A percentile compares a stretch with the other conserved stretches of the same genome.
phyloP scores from a whole-genome alignment of 1,140 invertebrate genomes.

The Drosophila paulistorum region DNA sequence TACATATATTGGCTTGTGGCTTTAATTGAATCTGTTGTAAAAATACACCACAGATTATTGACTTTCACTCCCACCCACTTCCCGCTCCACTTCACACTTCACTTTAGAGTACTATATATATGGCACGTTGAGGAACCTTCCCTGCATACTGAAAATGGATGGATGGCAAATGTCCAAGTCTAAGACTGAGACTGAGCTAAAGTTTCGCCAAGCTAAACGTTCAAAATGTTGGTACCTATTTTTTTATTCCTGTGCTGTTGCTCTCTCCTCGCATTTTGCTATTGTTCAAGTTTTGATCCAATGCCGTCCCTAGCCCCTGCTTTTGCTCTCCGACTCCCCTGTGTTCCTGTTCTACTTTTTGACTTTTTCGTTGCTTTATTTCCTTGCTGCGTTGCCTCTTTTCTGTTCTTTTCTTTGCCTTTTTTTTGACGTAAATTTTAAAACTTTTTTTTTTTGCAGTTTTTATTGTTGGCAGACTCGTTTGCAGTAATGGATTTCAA shows the following conservation, averaged over 20 bases:
- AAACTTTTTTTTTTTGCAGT: slow-evolving; percentile 64
- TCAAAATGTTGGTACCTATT: slow-evolving; percentile 60
- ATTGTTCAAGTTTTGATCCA: slow-evolving; percentile 68
- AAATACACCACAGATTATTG: slow-evolving; percentile 61
- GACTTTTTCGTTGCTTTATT: slow-evolving; percentile 65
- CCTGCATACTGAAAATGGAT: background rate
- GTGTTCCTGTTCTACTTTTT: slow-evolving; percentile 64
- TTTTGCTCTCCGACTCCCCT: slow-evolving; percentile 1
- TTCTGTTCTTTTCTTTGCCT: slow-evolving; percentile 20
- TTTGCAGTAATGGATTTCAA: slow-evolving; percentile 80
- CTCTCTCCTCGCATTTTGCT: slow-evolving; percentile 62
- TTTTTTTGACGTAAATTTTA: slow-evolving; percentile 78
- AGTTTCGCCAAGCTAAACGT: slow-evolving; percentile 60
- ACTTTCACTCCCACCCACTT: slow-evolving; percentile 25
- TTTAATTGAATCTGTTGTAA: slow-evolving; percentile 59
- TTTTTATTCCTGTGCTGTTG: slow-evolving; percentile 41
- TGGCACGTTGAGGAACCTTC: background rate
- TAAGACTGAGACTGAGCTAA: slow-evolving; percentile 49
- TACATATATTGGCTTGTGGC: background rate
- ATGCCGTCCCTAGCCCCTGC: slow-evolving; percentile 18
- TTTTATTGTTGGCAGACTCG: slow-evolving; percentile 78
- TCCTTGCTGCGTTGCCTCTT: slow-evolving; percentile 25
- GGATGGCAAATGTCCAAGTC: slow-evolving; percentile 33
- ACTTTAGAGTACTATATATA: background rate
- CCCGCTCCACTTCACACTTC: background rate